Evolutionary conservation across 2,888 invertebrate genomes (phyloP).

Genomic region (Drosophila recens): DNA sequence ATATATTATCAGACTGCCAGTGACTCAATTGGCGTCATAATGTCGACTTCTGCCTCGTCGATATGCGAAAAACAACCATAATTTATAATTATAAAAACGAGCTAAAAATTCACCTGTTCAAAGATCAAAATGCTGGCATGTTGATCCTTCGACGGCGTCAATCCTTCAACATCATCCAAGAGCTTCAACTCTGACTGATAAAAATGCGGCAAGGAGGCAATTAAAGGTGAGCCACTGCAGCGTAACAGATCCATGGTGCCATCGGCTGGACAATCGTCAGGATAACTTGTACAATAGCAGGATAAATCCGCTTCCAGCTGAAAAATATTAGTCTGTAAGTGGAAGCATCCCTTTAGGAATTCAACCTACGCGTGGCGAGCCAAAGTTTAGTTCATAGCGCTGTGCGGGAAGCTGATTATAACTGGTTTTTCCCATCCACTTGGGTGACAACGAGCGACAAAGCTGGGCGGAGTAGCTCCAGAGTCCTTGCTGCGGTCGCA

Average conservation of each 20-base stretch:
- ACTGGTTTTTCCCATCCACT: slow-evolving; percentile 86
- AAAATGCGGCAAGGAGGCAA: slow-evolving; percentile 92
- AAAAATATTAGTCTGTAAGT: background rate
- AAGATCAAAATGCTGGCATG: slow-evolving; percentile 92
- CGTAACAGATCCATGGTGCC: slow-evolving; percentile 89
- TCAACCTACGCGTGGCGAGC: slow-evolving; percentile 86
- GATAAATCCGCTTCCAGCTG: slow-evolving; percentile 69
- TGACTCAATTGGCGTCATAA: too few relatives aligned
- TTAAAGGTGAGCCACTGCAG: slow-evolving; percentile 89
- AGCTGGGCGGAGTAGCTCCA: slow-evolving; percentile 90
- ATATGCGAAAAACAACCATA: too few relatives aligned
- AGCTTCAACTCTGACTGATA: slow-evolving; percentile 87
- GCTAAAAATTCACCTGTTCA: slow-evolving; percentile 88
- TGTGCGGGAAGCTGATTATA: slow-evolving; percentile 89
- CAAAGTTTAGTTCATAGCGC: slow-evolving; percentile 89
- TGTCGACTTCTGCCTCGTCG: too few relatives aligned
- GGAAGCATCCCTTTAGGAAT: too few relatives aligned
- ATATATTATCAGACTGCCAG: background rate
- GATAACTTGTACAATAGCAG: slow-evolving; percentile 86
- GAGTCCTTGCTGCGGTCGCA: slow-evolving; percentile 88
- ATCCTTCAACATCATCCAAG: slow-evolving; percentile 85
- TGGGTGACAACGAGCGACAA: slow-evolving; percentile 89
- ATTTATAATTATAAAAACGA: too few relatives aligned
- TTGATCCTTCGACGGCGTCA: slow-evolving; percentile 88
- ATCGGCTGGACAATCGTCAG: slow-evolving; percentile 88